Evolutionary conservation across 1,140 invertebrate genomes (phyloP), one percentile per base, ranked within the genome.

Genomic region (Atopsyche davidsoni): DNA sequence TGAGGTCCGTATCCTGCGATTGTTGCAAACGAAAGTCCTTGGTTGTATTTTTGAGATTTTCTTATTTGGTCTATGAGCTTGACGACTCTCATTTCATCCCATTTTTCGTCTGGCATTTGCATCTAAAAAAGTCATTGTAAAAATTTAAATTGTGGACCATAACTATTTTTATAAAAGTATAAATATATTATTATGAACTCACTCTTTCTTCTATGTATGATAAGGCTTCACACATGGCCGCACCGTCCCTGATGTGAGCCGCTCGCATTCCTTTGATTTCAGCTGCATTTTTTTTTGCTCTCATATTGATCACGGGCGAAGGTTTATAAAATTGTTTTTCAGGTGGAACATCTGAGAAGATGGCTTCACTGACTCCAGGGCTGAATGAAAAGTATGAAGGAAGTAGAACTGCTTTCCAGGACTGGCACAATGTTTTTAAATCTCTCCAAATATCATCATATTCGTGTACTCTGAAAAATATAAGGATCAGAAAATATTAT

Each of bases 201-300:
- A 83, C 77, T 61, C 75, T 72, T 19, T 81, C 72, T 67, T 97
- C 90, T 48, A 98, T 70, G 73, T 92, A 94, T 24, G 83, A 78
- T 38, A 97, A 77, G 54, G 91, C 89, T 61, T 96, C 87, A 63
- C 92, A 93, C 66, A 98, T 80, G 1, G 93, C 93, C 0, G 91
- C 90, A 11, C 86, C 91, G 63, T 92, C 89, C 44, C 81, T 69
- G 7, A 91, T 65, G 67, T 96, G 89, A 2, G 93, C 87, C 40
- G 75, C 79, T 57, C 79, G 80, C 91, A 98, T 98, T 45, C 92
- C 91, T 31, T 80, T 72, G 31, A 86, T 82, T 74, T 99, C 96
- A 0, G 82, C 73, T 2, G 72, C 62, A 66, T 94, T 96, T 67
- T 97, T 96, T 35, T 86, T 78, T 0, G 89, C 84, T 60, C 92